A percentile compares a stretch with the other conserved stretches of the same genome.
Evolutionary conservation across 2,888 invertebrate genomes (phyloP).

Genomic region (Apodemia mormo): DNA sequence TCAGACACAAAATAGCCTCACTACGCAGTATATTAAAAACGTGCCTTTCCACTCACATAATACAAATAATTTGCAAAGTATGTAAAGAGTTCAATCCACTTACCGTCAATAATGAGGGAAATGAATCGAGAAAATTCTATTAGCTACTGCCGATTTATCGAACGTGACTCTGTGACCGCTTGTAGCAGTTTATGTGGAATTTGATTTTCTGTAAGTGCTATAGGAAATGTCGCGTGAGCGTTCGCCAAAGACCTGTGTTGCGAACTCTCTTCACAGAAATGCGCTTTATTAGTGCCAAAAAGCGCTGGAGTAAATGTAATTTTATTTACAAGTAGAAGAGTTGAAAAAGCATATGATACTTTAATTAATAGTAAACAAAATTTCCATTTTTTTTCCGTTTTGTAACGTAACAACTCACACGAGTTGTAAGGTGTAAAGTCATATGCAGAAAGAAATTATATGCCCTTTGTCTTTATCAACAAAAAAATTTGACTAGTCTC

Average conservation of each 20-base stretch:
- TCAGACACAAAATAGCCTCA: not conserved
- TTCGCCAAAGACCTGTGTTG: slow-evolving; percentile 30
- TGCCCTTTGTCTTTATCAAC: too few relatives aligned
- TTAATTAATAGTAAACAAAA: not conserved
- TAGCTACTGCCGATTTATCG: slow-evolving; percentile 42
- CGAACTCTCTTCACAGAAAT: not conserved
- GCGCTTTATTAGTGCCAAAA: not conserved
- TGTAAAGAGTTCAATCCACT: slow-evolving; percentile 25
- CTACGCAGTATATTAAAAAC: not conserved
- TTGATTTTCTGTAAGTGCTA: slow-evolving; percentile 63
- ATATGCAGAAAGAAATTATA: too few relatives aligned
- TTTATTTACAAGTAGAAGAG: not conserved
- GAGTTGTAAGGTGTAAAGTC: too few relatives aligned
- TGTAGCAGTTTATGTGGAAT: slow-evolving; percentile 47
- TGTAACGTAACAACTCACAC: too few relatives aligned
- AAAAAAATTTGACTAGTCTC: too few relatives aligned
- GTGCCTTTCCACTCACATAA: not conserved
- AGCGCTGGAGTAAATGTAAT: not conserved
- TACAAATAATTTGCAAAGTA: slow-evolving; percentile 15
- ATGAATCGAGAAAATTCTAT: slow-evolving; percentile 43
- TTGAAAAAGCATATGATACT: too few relatives aligned
- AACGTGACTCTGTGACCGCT: slow-evolving; percentile 45
- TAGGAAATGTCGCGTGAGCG: slow-evolving; percentile 68
- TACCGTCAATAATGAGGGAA: slow-evolving; percentile 31
- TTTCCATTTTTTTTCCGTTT: too few relatives aligned